These are phyloP conservation scores for Stenodera caucasica DNA, from an alignment of 2,888 invertebrate species.

Conservation along the genomic window DNA sequence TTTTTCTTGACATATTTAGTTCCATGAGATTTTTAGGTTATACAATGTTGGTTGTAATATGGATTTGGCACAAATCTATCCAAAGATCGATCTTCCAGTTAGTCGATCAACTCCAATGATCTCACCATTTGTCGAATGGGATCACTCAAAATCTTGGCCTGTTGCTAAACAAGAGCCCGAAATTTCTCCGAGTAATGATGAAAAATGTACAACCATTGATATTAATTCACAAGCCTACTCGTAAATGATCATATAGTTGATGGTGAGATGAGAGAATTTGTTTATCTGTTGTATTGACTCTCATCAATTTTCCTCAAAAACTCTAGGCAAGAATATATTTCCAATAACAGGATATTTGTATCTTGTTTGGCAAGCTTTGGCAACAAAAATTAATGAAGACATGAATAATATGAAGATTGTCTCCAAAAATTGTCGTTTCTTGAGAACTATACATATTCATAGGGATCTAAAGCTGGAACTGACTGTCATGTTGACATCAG, in stretches of 20 bases:
- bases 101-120: slow-evolving; percentile 59
- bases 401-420: slow-evolving; percentile 58
- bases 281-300: not conserved
- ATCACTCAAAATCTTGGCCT: slow-evolving; percentile 77
- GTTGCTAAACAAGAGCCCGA: slow-evolving; percentile 56
- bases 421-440: slow-evolving; percentile 64
- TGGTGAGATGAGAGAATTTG: slow-evolving; percentile 56
- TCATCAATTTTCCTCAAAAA: not conserved
- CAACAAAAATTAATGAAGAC: slow-evolving; percentile 50
- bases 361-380: slow-evolving; percentile 61
- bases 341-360: slow-evolving; percentile 65
- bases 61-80: slow-evolving; percentile 75
- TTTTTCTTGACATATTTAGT: not conserved
- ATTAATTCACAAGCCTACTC: too few relatives aligned
- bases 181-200: slow-evolving; percentile 60
- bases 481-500: slow-evolving; percentile 34
- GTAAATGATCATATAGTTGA: slow-evolving; percentile 83
- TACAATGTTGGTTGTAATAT: slow-evolving; percentile 78
- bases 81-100: slow-evolving; percentile 77
- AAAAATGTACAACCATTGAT: slow-evolving; percentile 63
- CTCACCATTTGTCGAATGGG: slow-evolving; percentile 81
- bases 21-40: slow-evolving; percentile 58
- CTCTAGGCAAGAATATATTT: slow-evolving; percentile 48
- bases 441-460: slow-evolving; percentile 53
- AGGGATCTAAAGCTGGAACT: slow-evolving; percentile 44